phyloP scores from a whole-genome alignment of 1,140 invertebrate genomes.

The Trialeurodes vaporariorum region DNA sequence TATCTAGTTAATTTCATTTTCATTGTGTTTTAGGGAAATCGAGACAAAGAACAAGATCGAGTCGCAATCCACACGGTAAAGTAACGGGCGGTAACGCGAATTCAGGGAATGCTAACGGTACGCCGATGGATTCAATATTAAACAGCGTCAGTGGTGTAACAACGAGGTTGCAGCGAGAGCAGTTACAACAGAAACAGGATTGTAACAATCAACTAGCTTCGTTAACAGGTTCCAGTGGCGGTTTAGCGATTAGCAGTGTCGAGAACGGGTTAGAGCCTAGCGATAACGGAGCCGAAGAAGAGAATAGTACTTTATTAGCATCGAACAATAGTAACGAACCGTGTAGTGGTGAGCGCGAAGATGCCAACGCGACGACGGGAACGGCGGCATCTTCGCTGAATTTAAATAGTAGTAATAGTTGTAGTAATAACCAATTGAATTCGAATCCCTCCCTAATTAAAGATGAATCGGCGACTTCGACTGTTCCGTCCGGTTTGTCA shows the following conservation, averaged over 20 bases:
- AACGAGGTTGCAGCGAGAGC: slow-evolving; percentile 60
- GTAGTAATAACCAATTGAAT: background rate
- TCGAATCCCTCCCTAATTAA: background rate
- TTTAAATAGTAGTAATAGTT: background rate
- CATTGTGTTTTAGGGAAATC: slow-evolving; percentile 12
- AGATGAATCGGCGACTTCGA: background rate
- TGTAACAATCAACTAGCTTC: slow-evolving; percentile 1
- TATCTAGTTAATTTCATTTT: no score
- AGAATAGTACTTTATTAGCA: background rate
- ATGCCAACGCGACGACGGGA: no score
- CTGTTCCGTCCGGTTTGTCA: no score
- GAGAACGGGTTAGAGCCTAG: background rate
- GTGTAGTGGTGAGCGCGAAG: background rate
- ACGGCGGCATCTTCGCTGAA: background rate
- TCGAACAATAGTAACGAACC: background rate
- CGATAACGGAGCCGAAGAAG: background rate
- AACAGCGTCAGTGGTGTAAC: slow-evolving; percentile 42
- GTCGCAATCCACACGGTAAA: slow-evolving; percentile 34
- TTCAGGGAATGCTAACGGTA: slow-evolving; percentile 8
- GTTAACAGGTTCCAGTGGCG: background rate
- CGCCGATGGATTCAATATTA: slow-evolving; percentile 19
- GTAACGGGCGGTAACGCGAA: slow-evolving; percentile 19
- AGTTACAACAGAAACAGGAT: slow-evolving; percentile 4
- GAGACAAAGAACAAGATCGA: slow-evolving; percentile 16
- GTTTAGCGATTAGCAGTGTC: background rate